These are phyloP conservation scores for Ceratina calcarata DNA, from an alignment of 1,140 invertebrate species.

Conservation along the genomic window DNA sequence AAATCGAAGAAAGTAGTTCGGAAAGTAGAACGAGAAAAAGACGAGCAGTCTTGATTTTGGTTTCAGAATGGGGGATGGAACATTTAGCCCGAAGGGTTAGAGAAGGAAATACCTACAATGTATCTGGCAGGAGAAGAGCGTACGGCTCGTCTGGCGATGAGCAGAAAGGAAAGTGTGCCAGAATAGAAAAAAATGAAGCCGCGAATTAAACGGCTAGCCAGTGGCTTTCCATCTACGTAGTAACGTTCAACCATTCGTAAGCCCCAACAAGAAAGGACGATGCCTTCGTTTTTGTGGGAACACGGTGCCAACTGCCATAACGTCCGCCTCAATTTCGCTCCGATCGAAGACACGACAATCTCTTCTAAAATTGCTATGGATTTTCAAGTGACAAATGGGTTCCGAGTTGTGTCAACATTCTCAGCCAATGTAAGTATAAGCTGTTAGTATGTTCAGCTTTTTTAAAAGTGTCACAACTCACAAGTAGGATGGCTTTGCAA, in stretches of 20 bases:
- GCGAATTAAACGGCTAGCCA: conserved; percentile 47
- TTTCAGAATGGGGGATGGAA: background rate
- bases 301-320: background rate
- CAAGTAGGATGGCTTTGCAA: too few species aligned
- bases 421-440: too few species aligned
- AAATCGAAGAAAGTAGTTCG: background rate
- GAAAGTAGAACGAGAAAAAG: background rate
- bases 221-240: background rate
- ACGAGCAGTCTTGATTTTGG: background rate
- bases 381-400: background rate
- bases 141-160: background rate
- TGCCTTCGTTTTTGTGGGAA: background rate
- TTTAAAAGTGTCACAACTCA: too few species aligned
- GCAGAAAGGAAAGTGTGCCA: background rate
- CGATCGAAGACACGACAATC: background rate
- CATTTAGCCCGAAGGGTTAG: conserved; percentile 12
- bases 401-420: too few species aligned
- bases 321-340: background rate
- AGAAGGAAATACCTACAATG: conserved; percentile 1
- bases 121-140: background rate
- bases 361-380: background rate
- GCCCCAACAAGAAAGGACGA: background rate
- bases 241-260: conserved; percentile 13
- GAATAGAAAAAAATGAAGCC: conserved; percentile 42
- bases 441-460: too few species aligned